Evolutionary conservation across 2,113 vertebrate species (phyloP), one percentile per base, ranked within the genome.

Genomic region (Saccopteryx leptura): DNA sequence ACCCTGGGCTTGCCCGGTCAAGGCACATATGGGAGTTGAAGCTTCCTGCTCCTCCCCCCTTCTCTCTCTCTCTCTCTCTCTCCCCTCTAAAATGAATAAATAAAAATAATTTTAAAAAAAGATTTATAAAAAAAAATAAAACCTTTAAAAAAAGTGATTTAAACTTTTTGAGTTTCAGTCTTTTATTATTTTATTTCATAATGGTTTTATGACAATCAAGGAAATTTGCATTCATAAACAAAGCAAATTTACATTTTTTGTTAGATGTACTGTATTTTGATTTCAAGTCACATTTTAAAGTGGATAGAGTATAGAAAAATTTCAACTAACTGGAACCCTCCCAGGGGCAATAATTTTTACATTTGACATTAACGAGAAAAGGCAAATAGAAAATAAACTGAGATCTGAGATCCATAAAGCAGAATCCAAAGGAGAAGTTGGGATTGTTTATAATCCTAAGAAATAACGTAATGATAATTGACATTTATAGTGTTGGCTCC

Each of bases 241-340:
- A 87, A 75, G 19, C 6, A 71, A 48, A 75, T 60, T 60, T 78
- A 50, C 11, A 18, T 68, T 60, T 81, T 58, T 74, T 24, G 48
- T 58, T 58, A 24, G 9, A 75, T 21, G 31, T 74, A 33, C 15
- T 71, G 4, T 58, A 10, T 63, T 96, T 95, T 82, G 11, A 48
- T 89, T 92, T 93, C 15, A 54, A 54, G 31, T 72, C 68, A 60
- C 24, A 89, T 90, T 83, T 94, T 61, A 54, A 83, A 90, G 14
- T 50, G 56, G 33, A 50, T 11, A 65, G 21, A 81, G n/a, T 50
- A 81, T 17, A 68, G 56, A 72, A 89, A 56, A 66, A 71, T 2
- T 28, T 76, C 19, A 78, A 39, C 18, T 39, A 85, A 50, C 61
- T 54, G 12, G n/a, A 79, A 75, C 11, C 4, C 1, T 81, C 14